Base-by-base conservation (phyloP, 2,888 invertebrate genomes). In the Keiferia lycopersicella region DNA sequence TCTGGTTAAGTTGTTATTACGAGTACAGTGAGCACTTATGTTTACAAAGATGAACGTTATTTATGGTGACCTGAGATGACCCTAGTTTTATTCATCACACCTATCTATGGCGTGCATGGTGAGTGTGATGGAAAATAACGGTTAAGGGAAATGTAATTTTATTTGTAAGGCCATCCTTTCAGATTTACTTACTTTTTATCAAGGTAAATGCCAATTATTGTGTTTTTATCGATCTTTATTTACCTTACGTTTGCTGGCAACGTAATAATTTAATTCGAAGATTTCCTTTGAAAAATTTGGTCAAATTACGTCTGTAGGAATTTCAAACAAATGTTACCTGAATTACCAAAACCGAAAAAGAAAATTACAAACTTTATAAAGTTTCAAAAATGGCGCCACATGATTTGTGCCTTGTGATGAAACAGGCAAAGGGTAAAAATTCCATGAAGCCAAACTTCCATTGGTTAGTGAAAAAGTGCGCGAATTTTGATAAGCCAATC, bases 71-170 rank as follows among this genome's bases (percentile, higher is more conserved):
- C 58, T n/a, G 14, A 39, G 39, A 20, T 57, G 30, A 30, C 57
- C 57, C 7, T 26, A 14, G 10, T 26, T 4, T 16, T 41, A 41
- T 51, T 26, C 10, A 16, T n/a, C 56, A 34, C 51, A 34, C n/a
- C 56, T 56, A n/a, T 58, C 39, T 38, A 57, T 38, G 38, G 34
- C 34, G 38, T 38, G 22, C 34, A 58, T 39, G 58, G 58, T 14
- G n/a, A 20, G 45, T 30, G 61, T 61, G 61, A 50, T 61, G 61
- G 61, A 61, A 61, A 61, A 48, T 39, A 39, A 39, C 58, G 12
- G 14, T 56, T 3, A 10, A 51, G 18, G 16, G 8, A 7, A 50
- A 18, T 10, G 50, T n/a, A n/a, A n/a, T n/a, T n/a, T n/a, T 6
- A 18, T 6, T 4, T 18, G 16, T 10, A 50, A 10, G 16, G 7